Evolutionary conservation across 2,888 invertebrate species (phyloP), one percentile per base, ranked within the genome.

Genomic region (Oscheius onirici): DNA sequence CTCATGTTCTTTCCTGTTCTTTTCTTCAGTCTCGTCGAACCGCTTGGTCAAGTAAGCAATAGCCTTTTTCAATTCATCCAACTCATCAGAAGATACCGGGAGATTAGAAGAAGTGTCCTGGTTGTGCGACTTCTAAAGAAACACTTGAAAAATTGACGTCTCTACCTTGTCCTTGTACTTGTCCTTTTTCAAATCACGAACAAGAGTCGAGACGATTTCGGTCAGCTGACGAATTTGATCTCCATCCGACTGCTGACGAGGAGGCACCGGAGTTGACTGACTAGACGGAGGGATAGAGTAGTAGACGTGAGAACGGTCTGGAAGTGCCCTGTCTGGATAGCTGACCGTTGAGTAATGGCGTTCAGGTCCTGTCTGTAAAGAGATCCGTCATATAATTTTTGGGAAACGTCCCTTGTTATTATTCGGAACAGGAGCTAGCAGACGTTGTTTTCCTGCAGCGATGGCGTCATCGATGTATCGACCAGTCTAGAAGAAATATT

Each of bases 381-480:
- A 15, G 2, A 3, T 22, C 10, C 3, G n/a, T 2, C 17, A 17
- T 17, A 49, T 17, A 10, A 20, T 1, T 10, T 44, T 20, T 22
- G 10, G 6, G 49, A 49, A 49, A 17, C 49, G 2, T 17, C 15
- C 49, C 17, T 17, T 49, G 17, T 15, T 17, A 34, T 34, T 34
- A 34, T 8, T 34, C 8, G 34, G 34, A 34, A 34, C 46, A 10
- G 46, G 60, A 26, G n/a, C 28, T 2, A 49, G 63, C 8, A 49
- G 6, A 17, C 63, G 46, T 8, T n/a, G 15, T n/a, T 46, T 63
- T n/a, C 63, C 63, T 49, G 10, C 24, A 34, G 13, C n/a, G 17
- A 63, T 22, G 17, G 13, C 20, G 49, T 63, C 63, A 49, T 63
- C 63, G 6, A 63, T 46, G 46, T 63, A 17, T 22, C 63, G 63